A percentile compares a stretch with the other conserved stretches of the same genome.
phyloP scores from a whole-genome alignment of 2,888 invertebrate species.

The Hylaea fasciaria region DNA sequence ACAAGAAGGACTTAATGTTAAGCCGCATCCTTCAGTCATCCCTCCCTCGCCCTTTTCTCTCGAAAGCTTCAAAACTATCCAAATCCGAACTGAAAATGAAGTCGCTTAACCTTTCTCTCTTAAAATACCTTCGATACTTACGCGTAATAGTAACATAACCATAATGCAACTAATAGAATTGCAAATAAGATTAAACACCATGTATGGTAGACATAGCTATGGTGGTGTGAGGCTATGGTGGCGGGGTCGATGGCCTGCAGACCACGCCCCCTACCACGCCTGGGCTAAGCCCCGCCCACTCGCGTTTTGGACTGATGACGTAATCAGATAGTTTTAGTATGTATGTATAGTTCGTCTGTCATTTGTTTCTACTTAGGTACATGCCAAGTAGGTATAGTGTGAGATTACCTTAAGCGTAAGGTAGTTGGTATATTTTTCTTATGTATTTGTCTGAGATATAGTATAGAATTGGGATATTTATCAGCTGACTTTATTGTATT shows the following conservation, averaged over 20 bases:
- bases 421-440: too few species aligned
- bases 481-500: too few species aligned
- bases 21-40: too few species aligned
- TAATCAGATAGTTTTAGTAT: constrained; percentile 29
- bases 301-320: constrained; percentile 52
- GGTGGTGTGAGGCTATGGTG: constrained; percentile 43
- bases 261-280: constrained; percentile 75
- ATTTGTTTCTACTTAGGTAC: background rate
- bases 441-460: too few species aligned
- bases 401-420: too few species aligned
- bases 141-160: constrained; percentile 33
- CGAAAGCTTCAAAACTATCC: background rate
- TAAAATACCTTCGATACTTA: constrained; percentile 34
- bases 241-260: constrained; percentile 64
- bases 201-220: constrained; percentile 41
- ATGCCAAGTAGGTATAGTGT: too few species aligned
- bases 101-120: constrained; percentile 19
- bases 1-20: too few species aligned
- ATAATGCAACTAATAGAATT: constrained; percentile 65
- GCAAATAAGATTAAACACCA: constrained; percentile 65
- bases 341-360: background rate
- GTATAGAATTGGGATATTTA: too few species aligned
- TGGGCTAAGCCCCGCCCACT: constrained; percentile 65
- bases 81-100: background rate
- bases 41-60: too few species aligned